Evolutionary conservation across 2,888 invertebrate genomes (phyloP), one percentile per base, ranked within the genome.

Genomic region (Octodonta nipae): DNA sequence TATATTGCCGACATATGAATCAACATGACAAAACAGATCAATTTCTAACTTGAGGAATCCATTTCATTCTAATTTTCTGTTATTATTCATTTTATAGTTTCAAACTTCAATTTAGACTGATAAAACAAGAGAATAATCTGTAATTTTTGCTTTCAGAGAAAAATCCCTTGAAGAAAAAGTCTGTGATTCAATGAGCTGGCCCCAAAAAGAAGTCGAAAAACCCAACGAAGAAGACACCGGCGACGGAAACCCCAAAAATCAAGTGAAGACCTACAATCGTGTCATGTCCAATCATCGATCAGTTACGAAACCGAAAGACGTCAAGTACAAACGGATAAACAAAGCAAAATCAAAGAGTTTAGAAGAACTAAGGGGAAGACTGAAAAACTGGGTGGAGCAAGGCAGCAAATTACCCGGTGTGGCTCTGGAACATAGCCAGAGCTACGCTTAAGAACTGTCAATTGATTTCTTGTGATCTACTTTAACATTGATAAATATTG

Each of bases 271-370:
- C 17, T 43, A 81, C 62, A 85, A 85, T 60, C 66, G 87, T 44
- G 86, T 87, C 35, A 87, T 87, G 86, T 84, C 83, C 27, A 87
- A 86, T 62, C 87, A 88, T 59, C 70, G 86, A 41, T 85, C 84
- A 31, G 87, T 88, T 30, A 86, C 85, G 4, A 87, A 87, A 58
- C 86, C 86, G 42, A 86, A 86, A 64, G 87, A 88, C 56, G 86
- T 87, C 16, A 87, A 87, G 62, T 87, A 86, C 64, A 86, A 86
- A 58, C 71, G 86, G 52, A 87, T 86, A 58, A 87, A 86, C 57
- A 86, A 87, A 58, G 86, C 86, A 4, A 87, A 87, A 56, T 86
- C 86, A 38, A 85, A 86, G 63, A 86, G 86, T 50, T 64, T 87
- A 43, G 87, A 87, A 50, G 87, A 87, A 52, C 55, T 87, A 35